phyloP scores from a whole-genome alignment of 2,797 vertebrate genomes.

The Chrysolophus pictus region DNA sequence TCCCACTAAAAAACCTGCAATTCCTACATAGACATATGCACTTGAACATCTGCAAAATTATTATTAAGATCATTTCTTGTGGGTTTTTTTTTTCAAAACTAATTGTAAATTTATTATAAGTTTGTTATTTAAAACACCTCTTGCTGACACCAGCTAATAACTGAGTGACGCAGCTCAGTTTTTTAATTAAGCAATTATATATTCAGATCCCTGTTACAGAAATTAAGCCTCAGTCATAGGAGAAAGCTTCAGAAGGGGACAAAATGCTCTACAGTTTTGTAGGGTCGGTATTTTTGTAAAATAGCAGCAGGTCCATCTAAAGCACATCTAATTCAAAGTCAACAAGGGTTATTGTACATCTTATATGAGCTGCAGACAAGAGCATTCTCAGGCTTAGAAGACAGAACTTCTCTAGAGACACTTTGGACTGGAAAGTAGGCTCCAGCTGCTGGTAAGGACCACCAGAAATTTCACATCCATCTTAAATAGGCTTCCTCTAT shows the following conservation, averaged over 20 bases:
- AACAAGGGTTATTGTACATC: accelerated
- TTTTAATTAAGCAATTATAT: background rate
- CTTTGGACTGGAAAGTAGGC: background rate
- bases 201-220: background rate
- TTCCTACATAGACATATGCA: background rate
- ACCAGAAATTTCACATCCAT: background rate
- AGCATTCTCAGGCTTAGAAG: background rate
- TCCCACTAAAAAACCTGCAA: accelerated
- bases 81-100: accelerated
- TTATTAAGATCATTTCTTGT: background rate
- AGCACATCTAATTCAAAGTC: accelerated
- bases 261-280: background rate
- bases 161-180: accelerated
- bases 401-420: background rate
- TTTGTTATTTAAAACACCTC: background rate
- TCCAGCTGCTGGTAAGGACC: background rate
- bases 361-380: accelerated
- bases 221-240: background rate
- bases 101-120: background rate
- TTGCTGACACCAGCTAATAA: background rate
- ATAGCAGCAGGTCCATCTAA: background rate
- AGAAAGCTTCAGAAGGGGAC: background rate
- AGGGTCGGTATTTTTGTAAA: background rate
- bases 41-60: background rate
- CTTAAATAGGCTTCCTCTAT: background rate